Base-by-base conservation (phyloP, 2,113 vertebrate genomes). In the Aphelocoma coerulescens region DNA sequence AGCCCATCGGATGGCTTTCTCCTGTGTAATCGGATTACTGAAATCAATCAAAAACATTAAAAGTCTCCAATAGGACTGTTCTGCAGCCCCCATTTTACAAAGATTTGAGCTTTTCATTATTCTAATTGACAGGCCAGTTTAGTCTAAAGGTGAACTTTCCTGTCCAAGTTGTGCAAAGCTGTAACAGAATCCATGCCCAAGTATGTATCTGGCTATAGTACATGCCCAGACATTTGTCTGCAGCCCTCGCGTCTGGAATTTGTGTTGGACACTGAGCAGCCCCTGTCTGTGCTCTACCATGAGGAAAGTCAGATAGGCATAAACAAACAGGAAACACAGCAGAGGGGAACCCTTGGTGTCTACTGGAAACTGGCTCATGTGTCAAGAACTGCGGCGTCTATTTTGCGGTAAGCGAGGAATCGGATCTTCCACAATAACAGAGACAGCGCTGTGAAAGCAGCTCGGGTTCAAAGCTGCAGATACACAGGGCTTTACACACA, bases 161-260 rank as follows among this genome's bases (percentile, higher is more conserved):
- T 72, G 44, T 71, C 62, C 30, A 65, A 95, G 84, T 80, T 83
- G 95, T 68, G 72, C 73, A 87, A 93, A 93, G 92, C 86, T 67
- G 90, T 95, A 91, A 94, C 48, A 94, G 92, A 94, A 95, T 93
- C 89, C 91, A 88, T 71, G 59, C 52, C 75, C 89, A 78, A 82
- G 69, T 89, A 89, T 51, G 78, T 65, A 88, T 92, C 85, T 95
- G 92, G 85, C 89, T 85, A 61, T 48, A 86, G 82, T 28, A 85
- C 92, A 81, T 94, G 92, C 76, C 93, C 94, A 94, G 96, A 96
- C 92, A 91, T 90, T 95, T 78, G 92, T 94, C 93, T 92, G 91
- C 88, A 94, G 66, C 81, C 85, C 83, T 95, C 10, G 1, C 0
- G 44, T 81, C 88, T 95, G 93, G 76, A 97, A 93, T 95, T 93